A percentile compares a stretch with the other conserved stretches of the same genome.
These are phyloP conservation scores for Muscicapa comitata DNA, from an alignment of 2,797 vertebrate genomes.

Conservation along the genomic window DNA sequence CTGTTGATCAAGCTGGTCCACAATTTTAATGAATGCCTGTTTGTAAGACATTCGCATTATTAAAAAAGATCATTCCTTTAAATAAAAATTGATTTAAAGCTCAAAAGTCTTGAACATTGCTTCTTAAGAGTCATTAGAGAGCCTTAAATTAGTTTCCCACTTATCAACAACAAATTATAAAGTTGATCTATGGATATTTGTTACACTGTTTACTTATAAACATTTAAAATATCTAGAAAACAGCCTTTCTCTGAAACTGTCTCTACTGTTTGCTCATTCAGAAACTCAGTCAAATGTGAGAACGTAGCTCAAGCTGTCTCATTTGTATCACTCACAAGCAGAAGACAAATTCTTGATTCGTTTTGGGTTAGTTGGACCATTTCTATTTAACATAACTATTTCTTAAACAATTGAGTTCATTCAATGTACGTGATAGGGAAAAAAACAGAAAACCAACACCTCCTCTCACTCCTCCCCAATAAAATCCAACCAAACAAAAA, in stretches of 20 bases:
- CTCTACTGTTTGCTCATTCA: background rate
- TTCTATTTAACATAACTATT: background rate
- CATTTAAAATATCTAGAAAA: background rate
- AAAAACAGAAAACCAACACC: fast-evolving
- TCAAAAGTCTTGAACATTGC: background rate
- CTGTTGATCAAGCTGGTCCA: background rate
- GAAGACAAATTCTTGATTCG: background rate
- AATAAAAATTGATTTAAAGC: background rate
- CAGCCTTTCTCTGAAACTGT: background rate
- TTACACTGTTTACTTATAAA: background rate
- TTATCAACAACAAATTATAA: background rate
- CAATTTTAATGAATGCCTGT: background rate
- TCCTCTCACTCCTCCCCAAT: fast-evolving
- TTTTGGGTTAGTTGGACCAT: background rate
- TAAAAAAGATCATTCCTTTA: background rate
- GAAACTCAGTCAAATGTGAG: background rate
- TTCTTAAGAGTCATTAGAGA: background rate
- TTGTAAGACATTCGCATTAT: background rate
- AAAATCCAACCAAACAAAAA: background rate
- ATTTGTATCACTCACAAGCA: background rate
- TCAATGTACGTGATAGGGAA: background rate
- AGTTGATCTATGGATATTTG: background rate
- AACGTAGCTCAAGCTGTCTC: background rate
- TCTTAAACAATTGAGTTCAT: background rate
- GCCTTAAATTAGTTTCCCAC: background rate